A percentile compares a stretch with the other conserved stretches of the same genome.
These are phyloP conservation scores for Drosophila jambulina DNA, from an alignment of 1,140 invertebrate genomes.

Conservation along the genomic window DNA sequence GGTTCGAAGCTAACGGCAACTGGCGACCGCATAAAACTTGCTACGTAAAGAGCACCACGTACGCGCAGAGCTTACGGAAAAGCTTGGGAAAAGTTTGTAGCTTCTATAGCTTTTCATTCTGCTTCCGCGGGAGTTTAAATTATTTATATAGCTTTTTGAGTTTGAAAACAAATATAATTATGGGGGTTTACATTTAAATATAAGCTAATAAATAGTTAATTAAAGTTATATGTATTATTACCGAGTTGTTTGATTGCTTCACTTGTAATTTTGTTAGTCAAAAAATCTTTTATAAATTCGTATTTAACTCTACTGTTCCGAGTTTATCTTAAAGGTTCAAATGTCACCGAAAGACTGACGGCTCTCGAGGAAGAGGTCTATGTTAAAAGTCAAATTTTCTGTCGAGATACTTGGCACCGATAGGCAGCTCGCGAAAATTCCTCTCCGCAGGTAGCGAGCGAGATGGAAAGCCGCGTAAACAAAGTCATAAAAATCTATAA, in stretches of 20 bases:
- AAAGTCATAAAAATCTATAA: constrained; percentile 34
- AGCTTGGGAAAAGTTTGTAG: constrained; percentile 12
- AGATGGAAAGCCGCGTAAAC: constrained; percentile 24
- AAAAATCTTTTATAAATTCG: neutral
- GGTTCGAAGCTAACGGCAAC: constrained; percentile 72
- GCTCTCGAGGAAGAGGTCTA: neutral
- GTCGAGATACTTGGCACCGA: constrained; percentile 7
- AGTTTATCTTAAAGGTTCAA: neutral
- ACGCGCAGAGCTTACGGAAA: constrained; percentile 45
- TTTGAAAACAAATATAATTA: neutral
- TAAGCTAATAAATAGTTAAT: neutral
- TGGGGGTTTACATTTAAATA: neutral
- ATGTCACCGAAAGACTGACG: constrained; percentile 7
- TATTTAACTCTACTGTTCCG: neutral
- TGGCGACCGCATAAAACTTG: constrained; percentile 41
- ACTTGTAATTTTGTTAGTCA: no score
- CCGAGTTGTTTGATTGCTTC: neutral
- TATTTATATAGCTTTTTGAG: neutral
- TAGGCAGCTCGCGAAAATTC: constrained; percentile 34
- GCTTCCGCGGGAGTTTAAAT: neutral
- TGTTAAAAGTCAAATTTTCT: constrained; percentile 1
- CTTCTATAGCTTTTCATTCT: constrained; percentile 5
- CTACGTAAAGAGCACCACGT: constrained; percentile 33
- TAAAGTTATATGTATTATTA: neutral
- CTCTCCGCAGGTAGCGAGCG: constrained; percentile 35